Evolutionary conservation across 2,888 invertebrate species (phyloP).

Genomic region (Drosophila multiciliata): DNA sequence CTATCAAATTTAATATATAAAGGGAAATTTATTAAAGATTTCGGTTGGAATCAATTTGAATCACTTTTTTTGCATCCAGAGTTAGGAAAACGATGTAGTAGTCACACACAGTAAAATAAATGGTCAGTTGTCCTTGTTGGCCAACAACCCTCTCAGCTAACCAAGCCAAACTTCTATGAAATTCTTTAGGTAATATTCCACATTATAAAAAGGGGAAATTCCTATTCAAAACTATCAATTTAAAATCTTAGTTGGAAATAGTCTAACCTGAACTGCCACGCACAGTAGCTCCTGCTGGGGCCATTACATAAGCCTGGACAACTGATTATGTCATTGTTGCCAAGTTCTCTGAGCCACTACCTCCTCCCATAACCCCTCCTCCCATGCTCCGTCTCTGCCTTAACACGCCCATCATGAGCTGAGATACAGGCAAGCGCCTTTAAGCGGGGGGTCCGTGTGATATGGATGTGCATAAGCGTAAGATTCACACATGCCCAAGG

Average conservation of each 20-base stretch:
- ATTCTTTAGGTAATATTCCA: neutral
- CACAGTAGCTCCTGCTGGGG: slow-evolving; percentile 36
- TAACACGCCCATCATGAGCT: slow-evolving; percentile 19
- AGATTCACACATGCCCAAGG: slow-evolving; percentile 71
- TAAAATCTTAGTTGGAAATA: neutral
- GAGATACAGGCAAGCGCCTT: slow-evolving; percentile 25
- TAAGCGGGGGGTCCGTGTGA: slow-evolving; percentile 46
- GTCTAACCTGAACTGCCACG: neutral
- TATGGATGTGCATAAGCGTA: slow-evolving; percentile 57
- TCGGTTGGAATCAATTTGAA: neutral
- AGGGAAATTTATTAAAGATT: neutral
- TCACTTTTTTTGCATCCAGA: neutral
- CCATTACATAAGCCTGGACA: slow-evolving; percentile 23
- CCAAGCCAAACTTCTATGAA: neutral
- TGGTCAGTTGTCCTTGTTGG: neutral
- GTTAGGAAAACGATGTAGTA: neutral
- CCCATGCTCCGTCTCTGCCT: neutral
- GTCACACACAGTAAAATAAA: neutral
- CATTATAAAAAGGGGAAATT: neutral
- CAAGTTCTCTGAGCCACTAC: slow-evolving; percentile 6
- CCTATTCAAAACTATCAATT: slow-evolving; percentile 1
- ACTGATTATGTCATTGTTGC: slow-evolving; percentile 58
- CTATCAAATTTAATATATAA: neutral
- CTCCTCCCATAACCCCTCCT: neutral
- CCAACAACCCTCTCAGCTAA: neutral